These are phyloP conservation scores for Alitta virens DNA, from an alignment of 2,888 invertebrate genomes.

Conservation along the genomic window DNA sequence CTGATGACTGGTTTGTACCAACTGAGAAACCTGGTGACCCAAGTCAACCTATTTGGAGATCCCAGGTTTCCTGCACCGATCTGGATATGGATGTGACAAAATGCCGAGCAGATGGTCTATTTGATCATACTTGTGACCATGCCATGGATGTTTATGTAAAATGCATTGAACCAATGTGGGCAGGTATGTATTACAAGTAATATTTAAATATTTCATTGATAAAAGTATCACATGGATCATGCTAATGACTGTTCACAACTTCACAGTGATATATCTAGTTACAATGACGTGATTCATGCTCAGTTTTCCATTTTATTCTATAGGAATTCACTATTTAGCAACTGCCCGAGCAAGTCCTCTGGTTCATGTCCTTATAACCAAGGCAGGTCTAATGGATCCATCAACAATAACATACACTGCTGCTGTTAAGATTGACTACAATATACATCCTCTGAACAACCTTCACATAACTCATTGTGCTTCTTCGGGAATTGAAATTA, in stretches of 20 bases:
- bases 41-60: constrained; percentile 53
- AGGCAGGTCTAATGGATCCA: constrained; percentile 89
- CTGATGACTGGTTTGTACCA: constrained; percentile 85
- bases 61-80: constrained; percentile 87
- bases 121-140: constrained; percentile 70
- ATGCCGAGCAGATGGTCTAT: constrained; percentile 69
- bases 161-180: constrained; percentile 57
- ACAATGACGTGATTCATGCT: too few relatives aligned
- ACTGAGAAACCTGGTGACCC: constrained; percentile 71
- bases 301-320: background rate
- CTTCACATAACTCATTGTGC: constrained; percentile 54
- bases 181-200: constrained; percentile 55
- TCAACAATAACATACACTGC: constrained; percentile 67
- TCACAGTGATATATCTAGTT: too few relatives aligned
- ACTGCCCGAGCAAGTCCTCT: constrained; percentile 27
- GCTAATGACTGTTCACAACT: too few relatives aligned
- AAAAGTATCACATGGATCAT: too few relatives aligned
- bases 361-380: constrained; percentile 35
- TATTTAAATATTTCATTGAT: too few relatives aligned
- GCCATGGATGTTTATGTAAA: constrained; percentile 50
- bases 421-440: constrained; percentile 64
- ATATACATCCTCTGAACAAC: constrained; percentile 56
- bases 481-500: constrained; percentile 87
- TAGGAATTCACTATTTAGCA: constrained; percentile 30
- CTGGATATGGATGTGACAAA: constrained; percentile 85